phyloP scores from a whole-genome alignment of 1,140 invertebrate species.

The Diprion similis region DNA sequence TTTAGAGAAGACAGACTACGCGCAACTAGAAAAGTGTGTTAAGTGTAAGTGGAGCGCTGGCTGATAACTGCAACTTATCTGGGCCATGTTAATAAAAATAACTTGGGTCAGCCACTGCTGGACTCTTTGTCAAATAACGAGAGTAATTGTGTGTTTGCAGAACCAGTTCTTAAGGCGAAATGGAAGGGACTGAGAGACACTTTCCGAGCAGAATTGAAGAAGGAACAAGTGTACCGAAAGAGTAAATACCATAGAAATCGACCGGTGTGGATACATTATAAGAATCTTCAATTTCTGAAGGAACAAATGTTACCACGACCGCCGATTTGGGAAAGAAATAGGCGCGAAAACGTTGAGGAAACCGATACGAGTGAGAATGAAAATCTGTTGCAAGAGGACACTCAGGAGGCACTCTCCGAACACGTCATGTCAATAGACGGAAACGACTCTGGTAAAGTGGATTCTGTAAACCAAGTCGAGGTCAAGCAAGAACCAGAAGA shows the following conservation, averaged over 20 bases:
- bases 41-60: too few species aligned
- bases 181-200: constrained; percentile 62
- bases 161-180: constrained; percentile 56
- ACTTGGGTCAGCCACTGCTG: too few species aligned
- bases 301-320: constrained; percentile 57
- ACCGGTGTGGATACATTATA: constrained; percentile 58
- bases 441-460: constrained; percentile 35
- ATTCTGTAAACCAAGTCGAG: constrained; percentile 33
- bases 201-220: constrained; percentile 59
- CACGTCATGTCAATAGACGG: constrained; percentile 35
- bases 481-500: constrained; percentile 53
- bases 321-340: constrained; percentile 53
- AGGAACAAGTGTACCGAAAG: constrained; percentile 53
- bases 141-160: constrained; percentile 35
- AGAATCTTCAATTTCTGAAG: constrained; percentile 55
- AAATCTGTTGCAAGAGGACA: constrained; percentile 28
- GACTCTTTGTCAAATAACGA: too few species aligned
- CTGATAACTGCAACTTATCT: too few species aligned
- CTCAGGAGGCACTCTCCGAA: constrained; percentile 33
- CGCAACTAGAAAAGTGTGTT: too few species aligned
- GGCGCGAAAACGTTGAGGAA: constrained; percentile 29
- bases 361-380: constrained; percentile 40
- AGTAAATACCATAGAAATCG: constrained; percentile 50
- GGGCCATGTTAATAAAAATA: too few species aligned
- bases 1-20: too few species aligned